phyloP scores from a whole-genome alignment of 1,140 invertebrate species.

The Drosophila subobscura region DNA sequence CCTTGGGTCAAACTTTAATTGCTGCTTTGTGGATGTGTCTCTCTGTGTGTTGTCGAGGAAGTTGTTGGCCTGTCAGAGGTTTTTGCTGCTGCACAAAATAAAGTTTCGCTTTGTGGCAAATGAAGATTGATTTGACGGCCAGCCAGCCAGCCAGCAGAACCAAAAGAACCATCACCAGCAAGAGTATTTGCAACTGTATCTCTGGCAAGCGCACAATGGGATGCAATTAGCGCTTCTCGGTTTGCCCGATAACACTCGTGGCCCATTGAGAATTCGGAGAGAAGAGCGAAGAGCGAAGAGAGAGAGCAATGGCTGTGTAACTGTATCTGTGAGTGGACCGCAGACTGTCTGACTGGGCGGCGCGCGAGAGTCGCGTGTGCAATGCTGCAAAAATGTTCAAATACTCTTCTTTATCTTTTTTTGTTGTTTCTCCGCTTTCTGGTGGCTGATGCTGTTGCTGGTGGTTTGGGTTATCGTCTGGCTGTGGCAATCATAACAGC shows the following conservation, averaged over 20 bases:
- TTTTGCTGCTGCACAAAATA: constrained; percentile 8
- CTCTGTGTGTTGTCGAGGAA: neutral
- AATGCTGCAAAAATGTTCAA: constrained; percentile 80
- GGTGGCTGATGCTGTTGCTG: constrained; percentile 30
- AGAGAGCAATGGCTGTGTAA: constrained; percentile 25
- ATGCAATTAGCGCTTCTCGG: constrained; percentile 61
- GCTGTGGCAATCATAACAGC: constrained; percentile 80
- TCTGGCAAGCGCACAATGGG: constrained; percentile 17
- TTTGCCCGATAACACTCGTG: constrained; percentile 58
- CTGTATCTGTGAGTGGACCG: constrained; percentile 59
- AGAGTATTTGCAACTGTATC: constrained; percentile 8
- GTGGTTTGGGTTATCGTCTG: constrained; percentile 78
- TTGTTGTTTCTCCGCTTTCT: constrained; percentile 16
- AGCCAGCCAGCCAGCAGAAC: too few relatives aligned
- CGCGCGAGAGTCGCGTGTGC: constrained; percentile 78
- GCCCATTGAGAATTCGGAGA: constrained; percentile 42
- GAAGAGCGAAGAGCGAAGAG: neutral
- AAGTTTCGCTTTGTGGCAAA: constrained; percentile 18
- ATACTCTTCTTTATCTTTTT: constrained; percentile 60
- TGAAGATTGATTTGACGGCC: constrained; percentile 44
- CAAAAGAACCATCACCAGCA: neutral
- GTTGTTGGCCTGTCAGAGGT: constrained; percentile 28
- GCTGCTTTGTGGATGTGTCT: constrained; percentile 31
- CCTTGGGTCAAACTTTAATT: constrained; percentile 79
- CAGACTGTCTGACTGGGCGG: constrained; percentile 60